Evolutionary conservation across 92 coral and sea anemone species (phyloP).

Genomic region (Zoanthus solanderi): DNA sequence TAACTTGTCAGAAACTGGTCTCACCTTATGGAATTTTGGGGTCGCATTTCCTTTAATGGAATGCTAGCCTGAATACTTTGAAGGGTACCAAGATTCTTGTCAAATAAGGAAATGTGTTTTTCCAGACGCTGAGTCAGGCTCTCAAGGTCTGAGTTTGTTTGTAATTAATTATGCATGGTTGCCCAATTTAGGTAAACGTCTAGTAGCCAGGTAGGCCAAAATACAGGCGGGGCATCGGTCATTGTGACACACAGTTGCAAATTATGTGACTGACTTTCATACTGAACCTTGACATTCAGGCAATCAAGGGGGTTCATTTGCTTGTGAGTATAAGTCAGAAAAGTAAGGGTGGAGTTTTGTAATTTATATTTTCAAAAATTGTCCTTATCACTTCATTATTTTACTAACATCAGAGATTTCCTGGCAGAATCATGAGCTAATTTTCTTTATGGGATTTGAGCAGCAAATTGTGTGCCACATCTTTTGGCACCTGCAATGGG

Average conservation of each 20-base stretch:
- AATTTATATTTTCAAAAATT: neutral
- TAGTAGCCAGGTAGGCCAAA: neutral
- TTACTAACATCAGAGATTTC: slow-evolving; percentile 16
- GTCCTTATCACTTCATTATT: neutral
- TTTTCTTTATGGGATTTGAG: slow-evolving; percentile 17
- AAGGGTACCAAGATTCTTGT: neutral
- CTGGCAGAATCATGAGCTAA: neutral
- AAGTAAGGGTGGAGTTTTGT: neutral
- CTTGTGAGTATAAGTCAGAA: slow-evolving; percentile 49
- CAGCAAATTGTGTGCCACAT: neutral
- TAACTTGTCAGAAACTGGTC: neutral
- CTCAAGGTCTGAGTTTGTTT: neutral
- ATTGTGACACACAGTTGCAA: slow-evolving; percentile 45
- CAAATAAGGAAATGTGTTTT: neutral
- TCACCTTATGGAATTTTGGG: slow-evolving; percentile 3
- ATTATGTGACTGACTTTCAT: slow-evolving; percentile 35
- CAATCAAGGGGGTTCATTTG: slow-evolving; percentile 59
- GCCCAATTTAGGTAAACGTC: slow-evolving; percentile 1
- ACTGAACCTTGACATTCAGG: slow-evolving; percentile 37
- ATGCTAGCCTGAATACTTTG: neutral
- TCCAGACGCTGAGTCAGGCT: neutral
- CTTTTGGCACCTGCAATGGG: neutral
- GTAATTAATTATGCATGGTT: neutral
- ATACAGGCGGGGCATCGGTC: slow-evolving; percentile 31
- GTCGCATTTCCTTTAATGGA: neutral